Conservation (phyloP, 2,113 vertebrate genomes). For the Anolis sagrei region DNA sequence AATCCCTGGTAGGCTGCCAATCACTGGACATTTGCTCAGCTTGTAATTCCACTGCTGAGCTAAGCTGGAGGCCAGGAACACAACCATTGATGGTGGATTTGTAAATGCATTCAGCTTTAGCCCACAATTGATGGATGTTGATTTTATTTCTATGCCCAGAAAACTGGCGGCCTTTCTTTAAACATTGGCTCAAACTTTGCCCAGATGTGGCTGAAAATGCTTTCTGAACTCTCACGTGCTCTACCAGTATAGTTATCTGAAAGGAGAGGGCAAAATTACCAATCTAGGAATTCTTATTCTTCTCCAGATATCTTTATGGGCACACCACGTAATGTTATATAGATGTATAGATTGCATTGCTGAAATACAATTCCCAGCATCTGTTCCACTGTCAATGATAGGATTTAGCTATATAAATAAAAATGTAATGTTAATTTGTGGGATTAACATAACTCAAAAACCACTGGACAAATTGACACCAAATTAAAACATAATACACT, state of each 20-base stretch:
- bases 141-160: not conserved
- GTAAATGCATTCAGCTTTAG: not conserved
- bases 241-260: not conserved
- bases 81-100: not conserved
- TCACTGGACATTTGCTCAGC: fast-evolving
- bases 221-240: not conserved
- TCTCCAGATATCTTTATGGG: not conserved
- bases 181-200: not conserved
- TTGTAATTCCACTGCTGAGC: not conserved
- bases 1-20: not conserved
- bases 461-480: too few relatives aligned
- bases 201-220: not conserved
- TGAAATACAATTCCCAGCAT: not conserved
- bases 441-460: too few relatives aligned
- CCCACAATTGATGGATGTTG: not conserved
- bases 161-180: not conserved
- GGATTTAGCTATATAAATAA: too few relatives aligned
- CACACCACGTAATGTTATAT: not conserved
- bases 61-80: not conserved
- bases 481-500: too few relatives aligned
- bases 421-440: too few relatives aligned
- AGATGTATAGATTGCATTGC: not conserved
- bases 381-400: not conserved
- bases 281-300: not conserved
- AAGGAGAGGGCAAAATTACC: not conserved